A percentile compares a stretch with the other conserved stretches of the same genome.
Evolutionary conservation across 2,888 invertebrate species (phyloP).

Genomic region (Sepiola atlantica): DNA sequence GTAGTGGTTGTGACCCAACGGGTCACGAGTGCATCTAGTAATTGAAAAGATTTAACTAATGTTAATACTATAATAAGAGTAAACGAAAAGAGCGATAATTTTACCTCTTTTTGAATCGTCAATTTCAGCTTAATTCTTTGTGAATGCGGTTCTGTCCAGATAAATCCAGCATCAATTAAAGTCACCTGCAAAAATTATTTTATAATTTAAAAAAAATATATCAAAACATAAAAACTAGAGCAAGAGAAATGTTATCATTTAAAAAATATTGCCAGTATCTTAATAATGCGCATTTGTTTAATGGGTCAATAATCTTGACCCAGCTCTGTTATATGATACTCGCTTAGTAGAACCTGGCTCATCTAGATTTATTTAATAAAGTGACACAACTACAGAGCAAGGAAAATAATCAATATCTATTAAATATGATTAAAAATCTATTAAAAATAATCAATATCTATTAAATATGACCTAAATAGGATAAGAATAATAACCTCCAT

Average conservation of each 20-base stretch:
- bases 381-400: no score
- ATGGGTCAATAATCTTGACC: no score
- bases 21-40: no score
- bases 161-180: slow-evolving; percentile 94
- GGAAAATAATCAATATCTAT: no score
- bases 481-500: no score
- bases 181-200: slow-evolving; percentile 80
- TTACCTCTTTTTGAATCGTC: slow-evolving; percentile 92
- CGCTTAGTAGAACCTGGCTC: no score
- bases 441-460: no score
- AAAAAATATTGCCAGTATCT: background rate
- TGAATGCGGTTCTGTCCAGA: slow-evolving; percentile 99
- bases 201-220: background rate
- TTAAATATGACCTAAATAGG: no score
- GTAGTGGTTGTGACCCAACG: no score
- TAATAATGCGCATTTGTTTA: background rate
- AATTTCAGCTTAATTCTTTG: slow-evolving; percentile 92
- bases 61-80: background rate
- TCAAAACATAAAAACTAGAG: background rate
- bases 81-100: background rate
- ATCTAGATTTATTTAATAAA: no score
- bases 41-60: background rate
- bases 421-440: no score
- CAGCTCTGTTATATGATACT: no score
- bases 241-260: background rate